Percentiles rank a stretch among this genome's conserved stretches.
Conservation (phyloP, 2,113 vertebrate species). For the Falcunculus frontatus region DNA sequence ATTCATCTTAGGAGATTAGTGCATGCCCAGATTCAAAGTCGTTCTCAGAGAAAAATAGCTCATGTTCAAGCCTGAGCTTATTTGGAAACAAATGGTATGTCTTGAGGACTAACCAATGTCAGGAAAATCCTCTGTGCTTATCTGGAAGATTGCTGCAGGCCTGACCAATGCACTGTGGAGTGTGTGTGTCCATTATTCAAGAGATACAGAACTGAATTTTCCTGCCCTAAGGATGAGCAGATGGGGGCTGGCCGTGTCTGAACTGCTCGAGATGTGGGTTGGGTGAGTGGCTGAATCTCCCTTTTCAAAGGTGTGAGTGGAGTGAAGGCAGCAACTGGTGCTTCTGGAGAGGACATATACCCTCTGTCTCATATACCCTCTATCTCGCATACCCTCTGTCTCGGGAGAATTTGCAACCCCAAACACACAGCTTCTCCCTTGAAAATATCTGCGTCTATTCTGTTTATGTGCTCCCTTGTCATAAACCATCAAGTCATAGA, state of each 20-base stretch:
- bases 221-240: neutral
- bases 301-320: neutral
- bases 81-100: neutral
- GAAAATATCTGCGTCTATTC: neutral
- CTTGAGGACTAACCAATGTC: neutral
- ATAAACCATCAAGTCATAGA: neutral
- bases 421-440: neutral
- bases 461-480: neutral
- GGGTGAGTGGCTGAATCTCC: neutral
- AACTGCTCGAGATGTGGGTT: neutral
- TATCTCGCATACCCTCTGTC: rapidly evolving
- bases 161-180: neutral
- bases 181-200: neutral
- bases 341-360: neutral
- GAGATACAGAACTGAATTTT: neutral
- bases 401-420: neutral
- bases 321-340: neutral
- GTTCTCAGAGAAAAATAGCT: neutral
- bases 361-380: rapidly evolving
- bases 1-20: neutral
- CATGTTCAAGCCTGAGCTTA: neutral
- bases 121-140: neutral
- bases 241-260: neutral
- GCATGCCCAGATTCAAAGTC: neutral
- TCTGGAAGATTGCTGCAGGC: neutral